Evolutionary conservation across 2,797 vertebrate species (phyloP), one percentile per base, ranked within the genome.

Genomic region (Aeoliscus strigatus): DNA sequence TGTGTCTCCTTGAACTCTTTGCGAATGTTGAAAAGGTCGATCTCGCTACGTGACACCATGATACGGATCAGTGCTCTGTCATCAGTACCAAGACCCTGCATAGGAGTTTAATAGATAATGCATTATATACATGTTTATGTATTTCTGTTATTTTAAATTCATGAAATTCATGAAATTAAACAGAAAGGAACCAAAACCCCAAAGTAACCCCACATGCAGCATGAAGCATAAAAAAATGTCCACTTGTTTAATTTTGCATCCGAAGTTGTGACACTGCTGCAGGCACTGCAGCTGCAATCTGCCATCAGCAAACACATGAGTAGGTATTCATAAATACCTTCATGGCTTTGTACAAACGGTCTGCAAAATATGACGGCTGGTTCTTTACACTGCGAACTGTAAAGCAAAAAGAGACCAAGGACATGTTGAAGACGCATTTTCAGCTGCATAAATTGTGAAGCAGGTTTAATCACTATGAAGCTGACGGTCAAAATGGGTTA

Each of bases 311-410:
- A n/a, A n/a, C n/a, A n/a, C n/a, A n/a, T n/a, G n/a, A n/a, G n/a
- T n/a, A n/a, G n/a, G n/a, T 5, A 51, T 37, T 15, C 18, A 30
- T 16, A 44, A 31, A 33, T 86, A 97, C 96, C 94, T 98, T 98
- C 94, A 99, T 99, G 62, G 95, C 94, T 82, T 94, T 94, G 85
- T 96, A 96, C 53, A 99, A 85, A 26, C 94, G 92, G 76, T 98
- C 93, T 4, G 94, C 92, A 6, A 99, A 93, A 81, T 96, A 98
- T 15, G 87, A 90, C 0, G 92, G 92, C 81, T 93, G 93, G 81
- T 97, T 96, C 87, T 97, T 97, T 55, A 99, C 93, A 27, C 93
- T 97, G 39, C 90, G 79, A 17, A 99, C 96, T 99, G 79, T 42
- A 77, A 59, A 47, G 11, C 6, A 66, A 54, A 71, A 24, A 51